phyloP scores from a whole-genome alignment of 1,140 invertebrate genomes.

The Vanessa tameamea region DNA sequence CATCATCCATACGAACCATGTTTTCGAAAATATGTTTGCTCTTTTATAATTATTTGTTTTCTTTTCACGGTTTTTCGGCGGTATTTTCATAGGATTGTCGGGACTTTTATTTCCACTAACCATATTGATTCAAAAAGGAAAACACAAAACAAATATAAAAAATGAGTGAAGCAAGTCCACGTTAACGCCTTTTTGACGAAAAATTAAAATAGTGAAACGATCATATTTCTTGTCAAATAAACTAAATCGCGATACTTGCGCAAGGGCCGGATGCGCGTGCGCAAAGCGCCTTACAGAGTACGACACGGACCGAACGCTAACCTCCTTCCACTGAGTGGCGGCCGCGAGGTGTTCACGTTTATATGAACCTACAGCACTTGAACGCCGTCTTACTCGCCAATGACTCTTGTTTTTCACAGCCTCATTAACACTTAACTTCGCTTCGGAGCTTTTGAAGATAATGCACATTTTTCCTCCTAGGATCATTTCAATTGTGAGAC shows the following conservation, averaged over 20 bases:
- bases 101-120: slow-evolving; percentile 75
- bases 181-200: slow-evolving; percentile 36
- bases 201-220: slow-evolving; percentile 45
- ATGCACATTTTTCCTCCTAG: neutral
- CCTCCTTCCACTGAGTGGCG: slow-evolving; percentile 65
- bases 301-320: slow-evolving; percentile 63
- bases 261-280: slow-evolving; percentile 58
- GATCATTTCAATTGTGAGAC: too few relatives aligned
- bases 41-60: slow-evolving; percentile 72
- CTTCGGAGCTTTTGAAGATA: slow-evolving; percentile 45
- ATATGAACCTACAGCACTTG: slow-evolving; percentile 54
- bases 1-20: slow-evolving; percentile 83
- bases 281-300: slow-evolving; percentile 55
- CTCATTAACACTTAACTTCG: slow-evolving; percentile 49
- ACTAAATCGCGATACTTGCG: slow-evolving; percentile 45
- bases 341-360: slow-evolving; percentile 55
- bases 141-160: slow-evolving; percentile 38
- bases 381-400: slow-evolving; percentile 40
- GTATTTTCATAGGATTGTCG: slow-evolving; percentile 66
- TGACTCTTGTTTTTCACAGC: slow-evolving; percentile 47
- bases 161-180: slow-evolving; percentile 38
- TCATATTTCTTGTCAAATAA: slow-evolving; percentile 53
- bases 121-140: slow-evolving; percentile 56
- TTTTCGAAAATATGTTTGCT: slow-evolving; percentile 68
- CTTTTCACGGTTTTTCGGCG: slow-evolving; percentile 71